These are phyloP conservation scores for Sceloporus tristichus DNA, from an alignment of 2,113 vertebrate species.

Conservation along the genomic window DNA sequence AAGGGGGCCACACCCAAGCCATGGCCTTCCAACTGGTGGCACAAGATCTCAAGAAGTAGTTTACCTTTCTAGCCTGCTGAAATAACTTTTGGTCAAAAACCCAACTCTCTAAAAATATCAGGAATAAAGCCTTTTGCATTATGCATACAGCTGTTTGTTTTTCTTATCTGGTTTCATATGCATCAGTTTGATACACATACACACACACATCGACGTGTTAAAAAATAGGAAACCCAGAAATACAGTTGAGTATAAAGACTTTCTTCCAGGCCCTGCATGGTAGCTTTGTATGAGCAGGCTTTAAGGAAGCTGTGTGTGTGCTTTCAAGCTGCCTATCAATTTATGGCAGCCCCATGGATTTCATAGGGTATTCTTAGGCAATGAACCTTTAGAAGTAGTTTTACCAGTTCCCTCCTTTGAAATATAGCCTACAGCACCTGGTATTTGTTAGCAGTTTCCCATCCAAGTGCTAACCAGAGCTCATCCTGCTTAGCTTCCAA, in stretches of 20 bases:
- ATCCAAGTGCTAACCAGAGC: too few relatives aligned
- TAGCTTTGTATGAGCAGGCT: neutral
- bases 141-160: neutral
- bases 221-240: neutral
- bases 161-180: neutral
- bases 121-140: neutral
- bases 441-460: too few relatives aligned
- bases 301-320: neutral
- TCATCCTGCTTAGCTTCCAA: too few relatives aligned
- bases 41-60: neutral
- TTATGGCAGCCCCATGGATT: neutral
- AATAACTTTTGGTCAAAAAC: neutral
- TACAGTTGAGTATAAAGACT: neutral
- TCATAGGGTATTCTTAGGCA: too few relatives aligned
- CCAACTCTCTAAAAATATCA: neutral
- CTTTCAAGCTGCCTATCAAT: neutral
- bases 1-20: neutral
- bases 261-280: neutral
- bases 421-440: too few relatives aligned
- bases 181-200: neutral
- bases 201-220: neutral
- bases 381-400: too few relatives aligned
- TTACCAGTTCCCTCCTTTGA: too few relatives aligned
- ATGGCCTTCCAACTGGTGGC: neutral
- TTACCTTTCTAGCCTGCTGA: neutral